Evolutionary conservation across 2,797 vertebrate genomes (phyloP).

Genomic region (Hafferia zeledoni): DNA sequence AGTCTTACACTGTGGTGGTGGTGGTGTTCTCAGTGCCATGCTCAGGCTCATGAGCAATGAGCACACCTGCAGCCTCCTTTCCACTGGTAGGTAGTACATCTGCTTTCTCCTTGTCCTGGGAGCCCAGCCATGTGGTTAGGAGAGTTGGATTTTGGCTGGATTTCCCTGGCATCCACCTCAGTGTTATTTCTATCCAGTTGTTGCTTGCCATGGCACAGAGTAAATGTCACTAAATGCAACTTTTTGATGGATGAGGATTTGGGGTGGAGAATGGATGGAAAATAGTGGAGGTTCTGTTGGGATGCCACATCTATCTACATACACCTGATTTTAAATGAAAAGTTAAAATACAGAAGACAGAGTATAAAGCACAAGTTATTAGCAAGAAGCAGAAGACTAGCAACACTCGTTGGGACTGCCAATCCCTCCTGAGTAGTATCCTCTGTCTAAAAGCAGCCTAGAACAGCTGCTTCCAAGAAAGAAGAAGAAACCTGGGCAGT

Average conservation of each 20-base stretch:
- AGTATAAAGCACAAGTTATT: neutral
- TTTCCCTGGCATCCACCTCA: neutral
- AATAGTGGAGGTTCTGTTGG: neutral
- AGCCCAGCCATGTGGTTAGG: neutral
- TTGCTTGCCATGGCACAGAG: neutral
- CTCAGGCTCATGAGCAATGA: rapidly evolving
- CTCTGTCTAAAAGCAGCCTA: neutral
- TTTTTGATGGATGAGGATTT: neutral
- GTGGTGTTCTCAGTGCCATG: rapidly evolving
- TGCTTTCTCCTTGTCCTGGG: neutral
- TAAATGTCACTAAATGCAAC: neutral
- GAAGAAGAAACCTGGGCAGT: neutral
- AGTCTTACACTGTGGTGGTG: neutral
- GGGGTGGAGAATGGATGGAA: neutral
- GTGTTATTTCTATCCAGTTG: neutral
- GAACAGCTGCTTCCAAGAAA: neutral
- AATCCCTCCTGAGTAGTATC: neutral
- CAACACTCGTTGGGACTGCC: neutral
- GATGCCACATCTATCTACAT: neutral
- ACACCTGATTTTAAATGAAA: neutral
- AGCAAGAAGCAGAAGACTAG: neutral
- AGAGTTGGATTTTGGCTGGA: neutral
- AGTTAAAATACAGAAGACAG: neutral
- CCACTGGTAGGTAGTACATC: neutral
- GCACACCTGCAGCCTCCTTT: neutral